Base-by-base conservation (phyloP, 2,888 invertebrate genomes). In the Piscicola geometra region DNA sequence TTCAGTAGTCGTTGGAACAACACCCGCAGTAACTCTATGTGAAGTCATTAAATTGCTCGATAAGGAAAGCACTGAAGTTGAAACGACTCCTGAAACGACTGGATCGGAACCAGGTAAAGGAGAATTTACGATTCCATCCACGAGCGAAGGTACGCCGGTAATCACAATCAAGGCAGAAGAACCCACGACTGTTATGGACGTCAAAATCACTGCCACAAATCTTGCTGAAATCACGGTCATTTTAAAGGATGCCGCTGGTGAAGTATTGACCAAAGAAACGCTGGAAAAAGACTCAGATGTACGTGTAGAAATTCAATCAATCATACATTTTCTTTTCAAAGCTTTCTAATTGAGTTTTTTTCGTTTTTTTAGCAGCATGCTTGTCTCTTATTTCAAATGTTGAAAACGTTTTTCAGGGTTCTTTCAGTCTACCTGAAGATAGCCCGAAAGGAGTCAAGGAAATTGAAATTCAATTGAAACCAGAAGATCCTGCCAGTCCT, bases 181-280 rank as follows among this genome's bases (percentile, higher is more conserved):
- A 32, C 5, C 32, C 12, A 68, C 25, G 30, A 68, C 68, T 2
- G 33, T 68, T 12, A 68, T 68, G 68, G 68, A 68, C 12, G 33
- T 30, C 21, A 9, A 12, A 3, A 5, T 64, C 15, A 33, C 5
- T 1, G 1, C 41, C 25, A 36, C 35, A 25, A 69, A 69, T 35
- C 35, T 69, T 25, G 41, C 32, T 1, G 35, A 35, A 12, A 15
- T 69, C 35, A 69, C 32, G 1, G 69, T 69, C 35, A n/a, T 36
- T 9, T 32, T 35, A 1, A 35, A 36, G 15, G 69, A 36, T 3
- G 35, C 32, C 32, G 69, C n/a, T 69, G 36, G 64, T 12, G 25
- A 12, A 12, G 21, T 64, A 12, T 2, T 33, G 18, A 28, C 1
- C 66, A 66, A 1, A 28, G 12, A 2, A 15, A 30, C n/a, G 28